Percentiles rank a stretch among this genome's conserved stretches.
These are phyloP conservation scores for Cheiracanthium punctorium DNA, from an alignment of 2,888 invertebrate genomes.

Conservation along the genomic window DNA sequence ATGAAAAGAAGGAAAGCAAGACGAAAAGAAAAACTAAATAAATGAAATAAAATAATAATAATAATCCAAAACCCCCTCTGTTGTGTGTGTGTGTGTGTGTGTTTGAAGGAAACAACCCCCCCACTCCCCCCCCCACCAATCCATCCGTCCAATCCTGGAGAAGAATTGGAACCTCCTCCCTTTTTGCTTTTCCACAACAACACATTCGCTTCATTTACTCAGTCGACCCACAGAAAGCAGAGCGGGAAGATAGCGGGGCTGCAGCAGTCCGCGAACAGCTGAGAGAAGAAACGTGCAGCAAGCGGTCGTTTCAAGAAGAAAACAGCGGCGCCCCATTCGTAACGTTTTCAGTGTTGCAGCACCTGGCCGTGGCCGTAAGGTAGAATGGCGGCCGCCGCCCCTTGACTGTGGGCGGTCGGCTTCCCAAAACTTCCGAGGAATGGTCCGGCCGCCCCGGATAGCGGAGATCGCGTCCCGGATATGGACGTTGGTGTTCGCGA, in stretches of 20 bases:
- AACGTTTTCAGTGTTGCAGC: not conserved
- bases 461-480: constrained; percentile 37
- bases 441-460: constrained; percentile 40
- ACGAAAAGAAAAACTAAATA: not conserved
- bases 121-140: constrained; percentile 11
- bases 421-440: constrained; percentile 31
- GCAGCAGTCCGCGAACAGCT: not conserved
- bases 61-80: constrained; percentile 32
- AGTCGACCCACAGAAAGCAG: constrained; percentile 43
- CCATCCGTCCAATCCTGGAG: constrained; percentile 31
- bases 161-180: constrained; percentile 14
- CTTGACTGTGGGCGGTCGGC: constrained; percentile 35
- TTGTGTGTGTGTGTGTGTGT: constrained; percentile 39
- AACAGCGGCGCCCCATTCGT: no score
- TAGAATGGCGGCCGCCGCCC: constrained; percentile 49
- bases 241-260: not conserved
- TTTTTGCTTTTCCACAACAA: constrained; percentile 2
- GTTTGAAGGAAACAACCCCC: constrained; percentile 41
- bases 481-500: constrained; percentile 9
- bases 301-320: no score
- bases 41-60: not conserved
- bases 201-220: constrained; percentile 13
- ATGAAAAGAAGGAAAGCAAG: constrained; percentile 9
- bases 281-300: no score
- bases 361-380: not conserved